These are phyloP conservation scores for Dicrurus megarhynchus DNA, from an alignment of 2,113 vertebrate species.

Conservation along the genomic window DNA sequence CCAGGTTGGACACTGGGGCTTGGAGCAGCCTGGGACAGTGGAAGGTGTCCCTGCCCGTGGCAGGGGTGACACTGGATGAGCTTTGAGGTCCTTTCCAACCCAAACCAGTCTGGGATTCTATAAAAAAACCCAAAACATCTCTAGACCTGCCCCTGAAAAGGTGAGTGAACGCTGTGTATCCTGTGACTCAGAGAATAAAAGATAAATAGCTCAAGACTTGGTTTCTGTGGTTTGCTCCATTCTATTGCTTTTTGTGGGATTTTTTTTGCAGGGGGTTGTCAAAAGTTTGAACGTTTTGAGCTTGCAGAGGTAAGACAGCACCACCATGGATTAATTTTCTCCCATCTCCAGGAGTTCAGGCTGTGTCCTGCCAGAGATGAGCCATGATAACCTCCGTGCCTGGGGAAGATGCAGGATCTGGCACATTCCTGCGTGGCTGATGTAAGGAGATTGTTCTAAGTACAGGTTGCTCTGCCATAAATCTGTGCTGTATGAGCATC, in stretches of 20 bases:
- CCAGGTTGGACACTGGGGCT: accelerated
- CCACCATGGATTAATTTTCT: not conserved
- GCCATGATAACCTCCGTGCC: accelerated
- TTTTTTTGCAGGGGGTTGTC: not conserved
- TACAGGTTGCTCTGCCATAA: not conserved
- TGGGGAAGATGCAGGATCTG: not conserved
- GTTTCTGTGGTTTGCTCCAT: not conserved
- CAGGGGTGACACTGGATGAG: not conserved
- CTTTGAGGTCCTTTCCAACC: not conserved
- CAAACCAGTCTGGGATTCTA: not conserved
- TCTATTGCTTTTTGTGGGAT: not conserved
- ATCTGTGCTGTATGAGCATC: not conserved
- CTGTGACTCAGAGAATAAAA: not conserved
- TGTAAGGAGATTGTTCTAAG: not conserved
- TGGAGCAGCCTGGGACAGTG: not conserved
- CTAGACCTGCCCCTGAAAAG: not conserved
- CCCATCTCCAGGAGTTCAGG: not conserved
- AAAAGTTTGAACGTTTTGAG: not conserved
- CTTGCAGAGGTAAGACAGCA: not conserved
- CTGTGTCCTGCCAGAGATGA: not conserved
- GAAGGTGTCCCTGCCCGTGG: not conserved
- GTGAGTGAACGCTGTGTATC: not conserved
- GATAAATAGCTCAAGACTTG: not conserved
- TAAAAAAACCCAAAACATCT: not conserved
- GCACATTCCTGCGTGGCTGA: not conserved